Evolutionary conservation across 2,888 invertebrate genomes (phyloP), one percentile per base, ranked within the genome.

Genomic region (Xestia xanthographa): DNA sequence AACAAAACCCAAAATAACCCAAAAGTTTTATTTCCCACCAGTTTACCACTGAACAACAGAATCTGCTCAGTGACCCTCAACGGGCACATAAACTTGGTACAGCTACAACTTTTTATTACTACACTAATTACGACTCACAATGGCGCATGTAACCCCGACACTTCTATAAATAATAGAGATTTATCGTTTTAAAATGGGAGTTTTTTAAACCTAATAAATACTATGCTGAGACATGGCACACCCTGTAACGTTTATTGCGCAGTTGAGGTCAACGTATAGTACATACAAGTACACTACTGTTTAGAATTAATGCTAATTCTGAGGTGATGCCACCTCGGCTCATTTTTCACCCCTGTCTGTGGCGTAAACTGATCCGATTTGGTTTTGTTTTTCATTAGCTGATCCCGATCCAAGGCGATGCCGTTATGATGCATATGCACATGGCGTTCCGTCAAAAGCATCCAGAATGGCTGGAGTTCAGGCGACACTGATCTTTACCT

Each of bases 101-200:
- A 73, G 72, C 38, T 45, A 41, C 66, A 66, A 77, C 56, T 82
- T 86, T 56, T 87, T 80, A 80, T 67, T 68, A 66, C 65, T 58
- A 12, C 2, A 63, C 72, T 85, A 86, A 87, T 86, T 87, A 77
- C 63, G n/a, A 41, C 41, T 63, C n/a, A 41, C 63, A 72, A 67
- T 60, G 62, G 62, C 65, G 38, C 50, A n/a, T 80, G 69, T 69
- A 58, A n/a, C 50, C 22, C 63, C 14, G 70, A 65, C 67, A 75
- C 20, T 66, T 74, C 72, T 75, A 72, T 80, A 85, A 87, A 80
- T 85, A 85, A 82, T 53, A 22, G 22, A 81, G 77, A 84, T 84
- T 85, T 73, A 84, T 76, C 22, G 80, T 60, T 80, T 65, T 81
- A 48, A 76, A 77, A 77, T 66, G n/a, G 53, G 26, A 45, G 63